Percentiles rank a stretch among this genome's conserved stretches.
phyloP scores from a whole-genome alignment of 2,797 vertebrate genomes.

The Rousettus madagascariensis region DNA sequence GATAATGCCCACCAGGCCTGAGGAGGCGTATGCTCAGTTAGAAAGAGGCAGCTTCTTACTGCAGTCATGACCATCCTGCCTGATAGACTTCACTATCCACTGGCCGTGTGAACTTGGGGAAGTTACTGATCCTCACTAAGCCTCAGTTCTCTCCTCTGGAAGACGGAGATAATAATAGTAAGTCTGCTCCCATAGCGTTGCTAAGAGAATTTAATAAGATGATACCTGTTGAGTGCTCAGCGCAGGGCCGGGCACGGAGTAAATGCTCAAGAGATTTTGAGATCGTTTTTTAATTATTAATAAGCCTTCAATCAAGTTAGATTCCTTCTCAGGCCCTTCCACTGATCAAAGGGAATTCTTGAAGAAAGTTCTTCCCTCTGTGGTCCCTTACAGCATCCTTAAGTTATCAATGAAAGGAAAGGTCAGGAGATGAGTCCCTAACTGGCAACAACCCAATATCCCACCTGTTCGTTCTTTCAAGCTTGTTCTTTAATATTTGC shows the following conservation, averaged over 20 bases:
- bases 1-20: fast-evolving
- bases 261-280: neutral
- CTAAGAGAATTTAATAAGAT: neutral
- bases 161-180: neutral
- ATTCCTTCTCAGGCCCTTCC: neutral
- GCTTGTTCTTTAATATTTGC: neutral
- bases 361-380: neutral
- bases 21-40: fast-evolving
- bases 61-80: neutral
- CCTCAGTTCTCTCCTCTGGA: neutral
- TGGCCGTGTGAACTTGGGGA: neutral
- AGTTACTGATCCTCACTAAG: neutral
- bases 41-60: neutral
- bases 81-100: too few relatives aligned
- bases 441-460: neutral
- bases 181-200: neutral
- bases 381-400: neutral
- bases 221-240: neutral
- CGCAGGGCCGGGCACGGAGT: neutral
- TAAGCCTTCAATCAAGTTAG: neutral
- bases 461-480: neutral
- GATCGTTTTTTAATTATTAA: neutral
- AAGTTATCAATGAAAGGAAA: neutral
- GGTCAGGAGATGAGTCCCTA: neutral
- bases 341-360: neutral